Evolutionary conservation across 2,888 invertebrate species (phyloP).

Genomic region (Lasioglossum leucozonium): DNA sequence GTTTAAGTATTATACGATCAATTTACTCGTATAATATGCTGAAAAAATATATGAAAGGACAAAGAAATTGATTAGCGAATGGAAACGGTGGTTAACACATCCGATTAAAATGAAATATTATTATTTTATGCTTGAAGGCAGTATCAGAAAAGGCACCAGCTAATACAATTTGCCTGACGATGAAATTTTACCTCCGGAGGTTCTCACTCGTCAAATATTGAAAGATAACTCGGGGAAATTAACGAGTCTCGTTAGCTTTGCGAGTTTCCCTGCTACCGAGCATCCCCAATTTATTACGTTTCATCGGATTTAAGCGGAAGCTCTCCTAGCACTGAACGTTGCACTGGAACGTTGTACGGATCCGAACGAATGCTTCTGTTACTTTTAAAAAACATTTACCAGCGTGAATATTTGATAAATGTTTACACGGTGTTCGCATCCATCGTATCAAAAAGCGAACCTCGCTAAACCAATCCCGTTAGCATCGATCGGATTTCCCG

Average conservation of each 20-base stretch:
- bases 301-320: background rate
- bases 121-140: no score
- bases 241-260: background rate
- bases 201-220: background rate
- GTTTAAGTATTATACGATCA: no score
- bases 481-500: background rate
- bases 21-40: no score
- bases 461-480: background rate
- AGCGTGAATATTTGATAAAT: background rate
- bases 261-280: background rate
- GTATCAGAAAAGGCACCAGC: no score
- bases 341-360: no score
- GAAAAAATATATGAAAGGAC: no score
- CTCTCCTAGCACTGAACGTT: background rate
- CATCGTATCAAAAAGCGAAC: background rate
- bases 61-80: no score
- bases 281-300: background rate
- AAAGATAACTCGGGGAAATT: background rate
- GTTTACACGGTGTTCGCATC: constrained; percentile 1
- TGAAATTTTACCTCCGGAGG: no score
- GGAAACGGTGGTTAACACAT: no score
- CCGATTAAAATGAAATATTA: no score
- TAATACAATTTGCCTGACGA: no score
- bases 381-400: background rate
- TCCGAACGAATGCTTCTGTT: no score